Base-by-base conservation (phyloP, 2,888 invertebrate species). In the Euphydryas editha region DNA sequence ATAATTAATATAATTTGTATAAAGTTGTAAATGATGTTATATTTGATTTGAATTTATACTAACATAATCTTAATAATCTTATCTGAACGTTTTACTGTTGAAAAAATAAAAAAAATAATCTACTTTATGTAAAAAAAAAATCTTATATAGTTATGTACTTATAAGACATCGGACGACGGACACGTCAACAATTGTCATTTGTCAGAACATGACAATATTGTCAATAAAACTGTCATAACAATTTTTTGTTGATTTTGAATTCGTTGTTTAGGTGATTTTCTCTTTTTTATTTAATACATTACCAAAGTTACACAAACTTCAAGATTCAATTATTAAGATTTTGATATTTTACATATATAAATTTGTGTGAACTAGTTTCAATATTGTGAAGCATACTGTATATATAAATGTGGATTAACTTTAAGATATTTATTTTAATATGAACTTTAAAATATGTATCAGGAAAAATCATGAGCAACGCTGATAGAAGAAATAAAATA, bases 401-500 rank as follows among this genome's bases (percentile, higher is more conserved):
- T 51, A 10, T 36, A 17, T 17, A 8, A 8, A n/a, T 17, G 36
- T 30, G 10, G 30, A 42, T 44, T 30, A 13, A 10, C 17, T 30
- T 18, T 13, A 15, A 5, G 15, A 11, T 42, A 39, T 24, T 51
- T 54, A 24, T 39, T 24, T 54, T 8, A 11, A 44, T 44, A n/a
- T 44, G n/a, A 44, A n/a, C 42, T 39, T 49, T 46, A 44, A 56
- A 21, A 11, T 17, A 1, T 17, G 2, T 47, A 21, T 37, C 57
- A 67, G 70, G 37, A 39, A n/a, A n/a, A 60, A 67, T 24, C 44
- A 75, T 78, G 76, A 90, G 80, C 80, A 82, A 78, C 62, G 42
- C 75, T 44, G 90, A 91, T 67, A 88, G 81, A 77, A 90, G 84
- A 72, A 72, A 79, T 47, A 87, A 85, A 75, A 88, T 90, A 59